Conservation (phyloP, 2,888 invertebrate species). For the Rhingia rostrata region DNA sequence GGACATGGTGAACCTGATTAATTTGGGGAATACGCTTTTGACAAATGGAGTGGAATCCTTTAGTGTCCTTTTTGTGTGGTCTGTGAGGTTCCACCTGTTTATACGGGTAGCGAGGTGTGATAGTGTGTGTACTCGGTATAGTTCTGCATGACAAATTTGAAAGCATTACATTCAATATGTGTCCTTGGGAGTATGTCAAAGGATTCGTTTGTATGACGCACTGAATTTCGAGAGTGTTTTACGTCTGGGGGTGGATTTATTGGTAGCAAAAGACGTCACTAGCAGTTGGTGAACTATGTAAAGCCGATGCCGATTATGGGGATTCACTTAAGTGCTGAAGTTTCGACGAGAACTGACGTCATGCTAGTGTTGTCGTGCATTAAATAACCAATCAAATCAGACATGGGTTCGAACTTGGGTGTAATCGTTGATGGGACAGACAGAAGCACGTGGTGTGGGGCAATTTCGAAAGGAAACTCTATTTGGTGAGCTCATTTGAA, state of each 20-base stretch:
- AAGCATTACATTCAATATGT: background rate
- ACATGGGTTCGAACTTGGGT: no score
- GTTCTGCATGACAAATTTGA: conserved; percentile 4
- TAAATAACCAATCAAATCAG: background rate
- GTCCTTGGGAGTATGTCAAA: background rate
- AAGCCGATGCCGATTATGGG: background rate
- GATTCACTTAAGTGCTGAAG: background rate
- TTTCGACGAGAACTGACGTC: background rate
- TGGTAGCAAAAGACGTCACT: conserved; percentile 24
- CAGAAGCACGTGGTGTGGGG: no score
- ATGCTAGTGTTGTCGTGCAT: background rate
- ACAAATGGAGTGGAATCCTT: background rate
- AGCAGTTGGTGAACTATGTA: background rate
- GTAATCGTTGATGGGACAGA: no score
- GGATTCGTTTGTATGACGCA: conserved; percentile 26
- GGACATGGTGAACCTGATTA: conserved; percentile 11
- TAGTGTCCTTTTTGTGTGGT: no score
- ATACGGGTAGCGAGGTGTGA: background rate
- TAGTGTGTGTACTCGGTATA: background rate
- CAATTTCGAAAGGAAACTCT: no score
- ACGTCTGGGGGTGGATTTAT: background rate
- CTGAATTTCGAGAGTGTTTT: background rate
- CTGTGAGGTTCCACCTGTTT: no score
- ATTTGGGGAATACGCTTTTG: conserved; percentile 10
- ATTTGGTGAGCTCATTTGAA: no score